Evolutionary conservation across 2,113 vertebrate genomes (phyloP).

Genomic region (Cyphomyrus discorhynchus): DNA sequence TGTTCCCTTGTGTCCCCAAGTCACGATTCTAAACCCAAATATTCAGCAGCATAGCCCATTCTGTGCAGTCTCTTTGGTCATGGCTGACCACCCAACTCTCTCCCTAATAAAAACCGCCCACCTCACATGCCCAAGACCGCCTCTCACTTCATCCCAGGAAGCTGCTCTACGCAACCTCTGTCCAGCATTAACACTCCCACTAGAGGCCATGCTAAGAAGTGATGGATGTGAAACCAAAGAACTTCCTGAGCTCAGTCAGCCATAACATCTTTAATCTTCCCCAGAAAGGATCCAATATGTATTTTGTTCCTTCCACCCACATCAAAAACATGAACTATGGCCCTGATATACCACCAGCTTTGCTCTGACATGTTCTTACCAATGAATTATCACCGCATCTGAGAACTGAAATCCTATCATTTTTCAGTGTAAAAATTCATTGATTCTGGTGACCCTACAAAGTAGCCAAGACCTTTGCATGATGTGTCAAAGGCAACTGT

Average conservation of each 20-base stretch:
- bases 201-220: neutral
- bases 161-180: neutral
- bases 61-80: neutral
- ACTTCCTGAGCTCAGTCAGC: neutral
- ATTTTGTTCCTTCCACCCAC: neutral
- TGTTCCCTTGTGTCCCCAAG: neutral
- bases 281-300: neutral
- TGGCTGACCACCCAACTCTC: neutral
- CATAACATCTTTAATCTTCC: neutral
- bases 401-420: neutral
- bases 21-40: neutral
- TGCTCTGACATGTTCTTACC: neutral
- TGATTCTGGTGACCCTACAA: neutral
- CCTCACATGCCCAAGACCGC: neutral
- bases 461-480: neutral
- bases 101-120: too few species aligned
- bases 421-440: neutral
- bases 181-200: neutral
- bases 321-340: neutral
- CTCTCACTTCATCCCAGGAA: constrained; percentile 11
- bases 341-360: neutral
- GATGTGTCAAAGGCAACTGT: neutral
- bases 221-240: neutral
- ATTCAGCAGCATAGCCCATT: neutral
- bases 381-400: neutral